Conservation (phyloP, 2,797 vertebrate species). For the Anableps anableps region DNA sequence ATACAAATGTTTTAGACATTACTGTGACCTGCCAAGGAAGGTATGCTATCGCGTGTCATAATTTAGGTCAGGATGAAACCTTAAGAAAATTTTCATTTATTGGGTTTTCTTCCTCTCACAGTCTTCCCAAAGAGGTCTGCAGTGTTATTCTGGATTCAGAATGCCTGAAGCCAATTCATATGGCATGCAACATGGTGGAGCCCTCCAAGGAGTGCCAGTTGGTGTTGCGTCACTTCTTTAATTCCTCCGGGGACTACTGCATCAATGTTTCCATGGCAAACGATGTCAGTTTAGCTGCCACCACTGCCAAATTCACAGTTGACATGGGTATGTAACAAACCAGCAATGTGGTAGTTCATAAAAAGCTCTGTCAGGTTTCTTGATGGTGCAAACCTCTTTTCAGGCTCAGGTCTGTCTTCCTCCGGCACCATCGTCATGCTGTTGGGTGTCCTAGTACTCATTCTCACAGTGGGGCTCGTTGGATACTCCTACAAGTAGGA, state of each 20-base stretch:
- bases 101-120: conserved; percentile 65
- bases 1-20: conserved; percentile 85
- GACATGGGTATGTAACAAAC: conserved; percentile 73
- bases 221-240: conserved; percentile 88
- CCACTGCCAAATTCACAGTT: conserved; percentile 86
- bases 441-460: conserved; percentile 75
- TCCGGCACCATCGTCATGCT: conserved; percentile 68
- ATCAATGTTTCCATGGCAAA: conserved; percentile 92
- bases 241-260: conserved; percentile 88
- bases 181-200: conserved; percentile 83
- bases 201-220: conserved; percentile 86
- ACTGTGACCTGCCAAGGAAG: conserved; percentile 92
- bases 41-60: conserved; percentile 63
- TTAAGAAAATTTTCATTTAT: background rate
- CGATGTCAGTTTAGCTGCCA: conserved; percentile 85
- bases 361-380: background rate
- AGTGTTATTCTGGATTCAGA: conserved; percentile 87
- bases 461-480: conserved; percentile 69
- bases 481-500: conserved; percentile 84
- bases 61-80: background rate
- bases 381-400: conserved; percentile 17
- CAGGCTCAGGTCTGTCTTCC: conserved; percentile 68
- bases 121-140: conserved; percentile 90
- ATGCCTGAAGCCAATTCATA: conserved; percentile 83
- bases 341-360: rapidly evolving